Evolutionary conservation across 92 coral and sea anemone species (phyloP), one percentile per base, ranked within the genome.

Genomic region (Ricordea florida): DNA sequence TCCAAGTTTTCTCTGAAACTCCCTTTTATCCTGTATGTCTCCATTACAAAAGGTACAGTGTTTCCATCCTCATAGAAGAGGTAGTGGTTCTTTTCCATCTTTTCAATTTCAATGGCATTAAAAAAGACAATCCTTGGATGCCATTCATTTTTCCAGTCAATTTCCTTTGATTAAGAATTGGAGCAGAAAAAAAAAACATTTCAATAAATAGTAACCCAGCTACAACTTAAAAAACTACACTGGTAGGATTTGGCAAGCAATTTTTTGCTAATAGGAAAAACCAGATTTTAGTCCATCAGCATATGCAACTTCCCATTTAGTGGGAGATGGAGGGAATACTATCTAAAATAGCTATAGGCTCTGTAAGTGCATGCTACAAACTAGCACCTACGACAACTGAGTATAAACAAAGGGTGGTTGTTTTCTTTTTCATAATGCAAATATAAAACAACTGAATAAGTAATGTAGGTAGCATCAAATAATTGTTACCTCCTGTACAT

Each of bases 1-100:
- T 88, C 93, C 78, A 88, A 56, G 51, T 83, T 88, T 64, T 88
- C 93, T 55, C 80, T 78, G 46, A 84, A 88, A 11, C 74, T 84
- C 6, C 90, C 93, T 11, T 65, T 79, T 35, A 88, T 44, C 45
- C 90, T 83, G 51, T 77, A 86, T 0, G 79, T 59, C 56, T 86
- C 88, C 40, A 56, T 38, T 7, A 86, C 93, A 63, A 38, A 77
- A 4, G 93, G 93, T 31, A 65, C 51, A 30, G 78, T 57, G 38
- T 84, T 84, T 37, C 82, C 86, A 22, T 37, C 66, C 11, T 76
- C 82, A 47, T 84, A 88, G 33, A 78, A 27, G 14, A 88, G 56
- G 26, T 43, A 42, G 64, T 78, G 93, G 26, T 75, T 75, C 53
- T 78, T 88, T 35, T 84, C 77, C 62, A 76, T 72, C 44, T 79